These are phyloP conservation scores for Campylomormyrus tamandua DNA, from an alignment of 2,113 vertebrate genomes.

Conservation along the genomic window DNA sequence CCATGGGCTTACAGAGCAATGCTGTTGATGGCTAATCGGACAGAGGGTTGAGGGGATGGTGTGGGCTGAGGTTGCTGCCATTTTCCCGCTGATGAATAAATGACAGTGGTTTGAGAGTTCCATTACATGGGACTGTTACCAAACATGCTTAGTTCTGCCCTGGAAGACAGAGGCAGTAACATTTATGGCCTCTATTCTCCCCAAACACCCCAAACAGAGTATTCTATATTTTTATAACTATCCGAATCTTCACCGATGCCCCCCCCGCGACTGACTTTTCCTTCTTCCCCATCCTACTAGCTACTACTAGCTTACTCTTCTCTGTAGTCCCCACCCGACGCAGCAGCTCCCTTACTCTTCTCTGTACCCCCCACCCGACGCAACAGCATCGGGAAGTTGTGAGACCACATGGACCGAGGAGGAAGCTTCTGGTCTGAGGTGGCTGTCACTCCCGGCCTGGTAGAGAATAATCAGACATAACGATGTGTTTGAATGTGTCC, in stretches of 20 bases:
- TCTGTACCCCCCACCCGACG: background rate
- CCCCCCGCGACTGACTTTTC: background rate
- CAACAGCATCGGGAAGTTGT: background rate
- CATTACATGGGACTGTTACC: background rate
- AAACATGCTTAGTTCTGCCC: background rate
- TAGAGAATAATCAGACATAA: conserved; percentile 62
- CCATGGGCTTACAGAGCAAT: background rate
- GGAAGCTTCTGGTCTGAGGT: conserved; percentile 45
- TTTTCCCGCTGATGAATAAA: background rate
- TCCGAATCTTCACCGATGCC: background rate
- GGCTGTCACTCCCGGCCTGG: conserved; percentile 71
- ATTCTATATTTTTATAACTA: background rate
- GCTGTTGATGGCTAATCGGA: background rate
- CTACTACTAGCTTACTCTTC: background rate
- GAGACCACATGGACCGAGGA: background rate
- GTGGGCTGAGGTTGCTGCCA: background rate
- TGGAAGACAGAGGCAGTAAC: background rate
- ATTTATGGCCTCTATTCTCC: background rate
- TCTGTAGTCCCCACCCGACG: background rate
- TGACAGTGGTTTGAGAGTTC: background rate
- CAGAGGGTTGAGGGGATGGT: background rate
- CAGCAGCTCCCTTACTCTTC: background rate
- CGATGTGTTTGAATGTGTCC: conserved; percentile 54
- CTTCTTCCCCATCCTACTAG: background rate
- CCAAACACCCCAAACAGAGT: background rate